phyloP scores from a whole-genome alignment of 2,797 vertebrate species.

The Discoglossus pictus region DNA sequence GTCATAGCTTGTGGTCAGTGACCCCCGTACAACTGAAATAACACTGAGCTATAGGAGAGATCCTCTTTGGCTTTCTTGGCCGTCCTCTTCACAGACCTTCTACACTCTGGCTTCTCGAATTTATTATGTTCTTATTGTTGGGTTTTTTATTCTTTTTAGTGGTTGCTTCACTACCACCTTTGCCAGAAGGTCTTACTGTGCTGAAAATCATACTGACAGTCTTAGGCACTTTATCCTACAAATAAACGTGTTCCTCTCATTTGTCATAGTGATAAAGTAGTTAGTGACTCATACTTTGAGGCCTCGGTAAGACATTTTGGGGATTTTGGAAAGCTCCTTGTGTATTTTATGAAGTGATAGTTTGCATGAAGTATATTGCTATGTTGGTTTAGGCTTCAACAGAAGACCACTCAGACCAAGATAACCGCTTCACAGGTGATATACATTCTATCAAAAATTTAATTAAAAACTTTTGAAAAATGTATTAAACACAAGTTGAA shows the following conservation, averaged over 20 bases:
- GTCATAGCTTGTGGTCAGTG: constrained; percentile 20
- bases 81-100: constrained; percentile 24
- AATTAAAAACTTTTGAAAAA: no score
- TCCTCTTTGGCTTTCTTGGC: constrained; percentile 17
- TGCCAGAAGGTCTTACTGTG: background rate
- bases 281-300: background rate
- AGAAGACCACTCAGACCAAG: no score
- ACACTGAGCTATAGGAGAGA: constrained; percentile 8
- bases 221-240: background rate
- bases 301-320: background rate
- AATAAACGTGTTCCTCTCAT: constrained; percentile 5
- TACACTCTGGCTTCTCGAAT: constrained; percentile 21
- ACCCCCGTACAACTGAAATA: constrained; percentile 34
- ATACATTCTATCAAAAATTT: no score
- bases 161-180: background rate
- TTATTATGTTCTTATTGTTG: background rate
- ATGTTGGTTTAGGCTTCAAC: no score
- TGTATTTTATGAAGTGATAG: no score
- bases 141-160: constrained; percentile 1
- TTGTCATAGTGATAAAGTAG: background rate
- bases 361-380: no score
- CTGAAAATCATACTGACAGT: constrained; percentile 5
- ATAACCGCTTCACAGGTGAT: no score
- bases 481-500: no score
- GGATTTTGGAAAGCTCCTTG: no score